Evolutionary conservation across 2,888 invertebrate genomes (phyloP).

Genomic region (Trissolcus japonicus): DNA sequence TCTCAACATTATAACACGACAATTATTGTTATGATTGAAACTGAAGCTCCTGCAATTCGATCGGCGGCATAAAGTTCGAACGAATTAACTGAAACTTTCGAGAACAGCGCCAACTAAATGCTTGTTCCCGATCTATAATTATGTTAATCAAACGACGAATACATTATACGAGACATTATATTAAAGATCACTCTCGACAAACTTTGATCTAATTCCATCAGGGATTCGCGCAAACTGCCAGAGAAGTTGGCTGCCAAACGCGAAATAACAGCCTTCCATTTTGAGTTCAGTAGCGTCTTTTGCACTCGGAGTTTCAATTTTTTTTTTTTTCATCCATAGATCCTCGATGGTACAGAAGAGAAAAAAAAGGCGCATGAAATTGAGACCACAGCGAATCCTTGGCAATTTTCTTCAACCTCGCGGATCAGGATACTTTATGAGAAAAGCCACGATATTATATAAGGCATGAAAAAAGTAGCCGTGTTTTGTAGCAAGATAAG

Average conservation of each 20-base stretch:
- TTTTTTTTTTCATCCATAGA: no score
- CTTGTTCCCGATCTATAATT: conserved; percentile 5
- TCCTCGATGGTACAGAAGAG: no score
- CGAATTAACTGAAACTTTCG: not conserved
- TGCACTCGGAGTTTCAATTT: no score
- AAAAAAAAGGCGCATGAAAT: conserved; percentile 27
- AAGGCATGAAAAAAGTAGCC: conserved; percentile 9
- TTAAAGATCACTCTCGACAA: not conserved
- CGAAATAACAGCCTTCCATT: no score
- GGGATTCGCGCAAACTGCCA: conserved; percentile 11
- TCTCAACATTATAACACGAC: no score
- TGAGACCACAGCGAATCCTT: conserved; percentile 41
- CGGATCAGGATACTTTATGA: conserved; percentile 60
- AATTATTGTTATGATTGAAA: no score
- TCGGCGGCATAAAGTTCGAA: not conserved
- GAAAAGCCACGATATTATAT: conserved; percentile 54
- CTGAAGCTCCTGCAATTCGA: no score
- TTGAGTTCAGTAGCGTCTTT: no score
- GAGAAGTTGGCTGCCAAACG: not conserved
- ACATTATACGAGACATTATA: conserved; percentile 1
- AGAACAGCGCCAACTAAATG: not conserved
- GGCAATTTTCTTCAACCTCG: conserved; percentile 38
- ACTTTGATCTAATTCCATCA: conserved; percentile 2
- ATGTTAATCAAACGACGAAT: conserved; percentile 10
- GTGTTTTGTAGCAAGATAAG: conserved; percentile 57